Evolutionary conservation across 2,113 vertebrate species (phyloP).

Genomic region (Cichladusa arquata): DNA sequence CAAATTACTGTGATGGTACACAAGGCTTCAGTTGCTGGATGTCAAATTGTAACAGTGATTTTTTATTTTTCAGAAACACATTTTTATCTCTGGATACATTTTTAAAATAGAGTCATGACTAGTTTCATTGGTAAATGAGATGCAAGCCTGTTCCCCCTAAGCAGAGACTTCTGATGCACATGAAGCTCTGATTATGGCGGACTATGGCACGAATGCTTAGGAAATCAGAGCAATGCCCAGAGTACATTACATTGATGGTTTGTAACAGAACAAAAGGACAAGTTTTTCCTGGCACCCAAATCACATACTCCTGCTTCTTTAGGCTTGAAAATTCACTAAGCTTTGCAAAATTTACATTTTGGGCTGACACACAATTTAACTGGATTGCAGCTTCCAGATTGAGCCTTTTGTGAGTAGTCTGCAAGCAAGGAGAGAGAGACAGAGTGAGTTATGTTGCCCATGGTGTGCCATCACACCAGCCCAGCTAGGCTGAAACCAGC

Average conservation of each 20-base stretch:
- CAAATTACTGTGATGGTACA: neutral
- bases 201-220: neutral
- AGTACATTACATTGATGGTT: neutral
- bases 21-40: neutral
- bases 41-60: neutral
- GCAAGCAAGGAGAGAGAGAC: neutral
- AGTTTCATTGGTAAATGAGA: neutral
- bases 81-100: neutral
- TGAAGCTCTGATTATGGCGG: neutral
- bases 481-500: neutral
- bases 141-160: neutral
- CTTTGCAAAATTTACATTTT: neutral
- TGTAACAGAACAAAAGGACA: neutral
- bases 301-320: neutral
- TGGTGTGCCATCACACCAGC: fast-evolving
- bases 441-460: fast-evolving
- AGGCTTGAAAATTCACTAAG: neutral
- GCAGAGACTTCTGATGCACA: neutral
- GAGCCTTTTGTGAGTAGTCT: neutral
- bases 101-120: neutral
- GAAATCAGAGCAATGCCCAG: neutral
- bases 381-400: neutral
- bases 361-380: neutral
- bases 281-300: neutral
- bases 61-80: neutral